Base-by-base conservation (phyloP, 2,113 vertebrate species). In the Sylvilagus bachmani region DNA sequence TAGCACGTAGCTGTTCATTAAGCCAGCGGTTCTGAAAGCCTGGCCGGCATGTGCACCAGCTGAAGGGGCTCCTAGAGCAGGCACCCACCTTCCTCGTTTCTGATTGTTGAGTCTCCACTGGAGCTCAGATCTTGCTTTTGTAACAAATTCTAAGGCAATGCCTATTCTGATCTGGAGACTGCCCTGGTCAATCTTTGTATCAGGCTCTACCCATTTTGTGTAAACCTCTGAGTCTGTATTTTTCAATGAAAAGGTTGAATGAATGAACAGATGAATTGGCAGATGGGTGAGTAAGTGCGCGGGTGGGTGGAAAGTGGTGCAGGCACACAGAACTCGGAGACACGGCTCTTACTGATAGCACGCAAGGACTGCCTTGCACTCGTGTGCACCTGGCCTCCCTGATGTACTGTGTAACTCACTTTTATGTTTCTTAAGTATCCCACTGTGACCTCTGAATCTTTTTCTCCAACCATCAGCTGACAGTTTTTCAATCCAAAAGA, bases 191-290 rank as follows among this genome's bases (percentile, higher is more conserved):
- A 69, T 53, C 75, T 74, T 36, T 61, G 33, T 38, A 49, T 66
- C 67, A 22, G 67, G 38, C 44, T n/a, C 33, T 21, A 61, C 14
- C 80, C 80, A 12, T 44, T 77, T 29, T 69, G 33, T 77, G 11
- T 38, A 5, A 1, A 53, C 78, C 78, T 67, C 33, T 87, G 8
- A 61, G 29, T 38, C 31, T 82, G 6, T 74, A 21, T 29, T 84
- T 81, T 91, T 92, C 22, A 95, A 67, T 78, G 29, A 64, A 71
- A 95, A 80, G 11, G 11, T 38, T 80, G 85, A 64, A 80, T 38
- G 9, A 51, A 38, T 22, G 38, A 24, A 36, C 27, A 9, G 29
- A 21, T 36, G 31, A 75, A 25, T 80, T 7, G 4, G 13, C 61
- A 38, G 36, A 33, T 29, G 6, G 33, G 14, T 25, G 17, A 27